phyloP scores from a whole-genome alignment of 2,113 vertebrate species.

The Phylloscopus trochiloides region DNA sequence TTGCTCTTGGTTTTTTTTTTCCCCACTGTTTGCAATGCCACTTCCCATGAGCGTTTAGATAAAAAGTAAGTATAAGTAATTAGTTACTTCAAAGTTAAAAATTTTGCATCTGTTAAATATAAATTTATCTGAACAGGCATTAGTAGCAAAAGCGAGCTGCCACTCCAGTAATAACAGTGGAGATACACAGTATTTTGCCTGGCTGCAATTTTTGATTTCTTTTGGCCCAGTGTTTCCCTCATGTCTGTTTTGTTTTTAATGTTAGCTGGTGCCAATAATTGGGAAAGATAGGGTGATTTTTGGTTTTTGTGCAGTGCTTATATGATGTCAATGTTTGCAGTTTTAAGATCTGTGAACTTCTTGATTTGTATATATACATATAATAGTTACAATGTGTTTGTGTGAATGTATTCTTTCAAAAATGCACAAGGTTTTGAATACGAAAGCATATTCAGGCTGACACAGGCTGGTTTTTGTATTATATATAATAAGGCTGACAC shows the following conservation, averaged over 20 bases:
- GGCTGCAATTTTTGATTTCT: not conserved
- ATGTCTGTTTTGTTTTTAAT: not conserved
- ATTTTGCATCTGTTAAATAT: not conserved
- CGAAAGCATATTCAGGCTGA: not conserved
- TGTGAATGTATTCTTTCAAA: not conserved
- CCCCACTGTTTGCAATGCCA: not conserved
- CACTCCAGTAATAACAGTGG: not conserved
- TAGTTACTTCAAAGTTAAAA: not conserved
- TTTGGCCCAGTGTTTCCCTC: not conserved
- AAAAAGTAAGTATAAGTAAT: not conserved
- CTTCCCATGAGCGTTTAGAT: not conserved
- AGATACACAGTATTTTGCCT: not conserved
- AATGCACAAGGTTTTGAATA: not conserved
- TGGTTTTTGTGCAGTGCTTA: not conserved
- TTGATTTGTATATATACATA: not conserved
- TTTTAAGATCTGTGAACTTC: not conserved
- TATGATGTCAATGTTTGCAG: not conserved
- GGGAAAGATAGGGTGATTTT: not conserved
- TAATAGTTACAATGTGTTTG: not conserved
- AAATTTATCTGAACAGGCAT: fast-evolving
- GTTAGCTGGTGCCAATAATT: not conserved
- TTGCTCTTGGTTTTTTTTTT: not conserved
- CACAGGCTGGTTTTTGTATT: not conserved
- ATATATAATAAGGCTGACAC: not conserved
- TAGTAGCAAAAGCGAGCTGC: not conserved